Evolutionary conservation across 2,113 vertebrate species (phyloP).

Genomic region (Psittacula cyanocephala): DNA sequence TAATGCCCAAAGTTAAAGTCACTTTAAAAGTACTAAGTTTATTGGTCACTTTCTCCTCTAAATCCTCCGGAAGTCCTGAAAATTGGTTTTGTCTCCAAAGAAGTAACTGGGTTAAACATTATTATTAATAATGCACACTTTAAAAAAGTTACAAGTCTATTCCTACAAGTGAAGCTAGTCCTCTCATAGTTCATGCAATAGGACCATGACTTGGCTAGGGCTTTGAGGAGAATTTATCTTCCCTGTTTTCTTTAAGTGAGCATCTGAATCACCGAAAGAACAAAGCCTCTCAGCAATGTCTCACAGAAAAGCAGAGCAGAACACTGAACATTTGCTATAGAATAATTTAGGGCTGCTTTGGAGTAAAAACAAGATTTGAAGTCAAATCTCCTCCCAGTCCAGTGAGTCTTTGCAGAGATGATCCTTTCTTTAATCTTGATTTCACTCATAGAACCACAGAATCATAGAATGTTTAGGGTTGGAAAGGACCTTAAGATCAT

Average conservation of each 20-base stretch:
- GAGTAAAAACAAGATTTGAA: background rate
- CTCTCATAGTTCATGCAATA: background rate
- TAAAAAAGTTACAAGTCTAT: background rate
- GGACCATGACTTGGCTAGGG: background rate
- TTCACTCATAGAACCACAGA: background rate
- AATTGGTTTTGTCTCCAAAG: background rate
- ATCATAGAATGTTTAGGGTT: background rate
- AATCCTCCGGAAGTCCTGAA: background rate
- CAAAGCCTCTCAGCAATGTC: background rate
- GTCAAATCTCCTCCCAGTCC: background rate
- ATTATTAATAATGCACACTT: background rate
- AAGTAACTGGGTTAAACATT: background rate
- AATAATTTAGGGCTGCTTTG: background rate
- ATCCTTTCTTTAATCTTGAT: fast-evolving
- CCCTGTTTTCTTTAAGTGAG: background rate
- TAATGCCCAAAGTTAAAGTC: background rate
- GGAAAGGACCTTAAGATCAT: background rate
- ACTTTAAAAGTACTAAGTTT: fast-evolving
- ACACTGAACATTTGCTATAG: background rate
- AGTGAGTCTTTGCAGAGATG: background rate
- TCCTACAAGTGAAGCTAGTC: background rate
- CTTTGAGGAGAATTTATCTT: background rate
- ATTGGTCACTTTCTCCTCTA: background rate
- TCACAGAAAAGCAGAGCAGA: background rate
- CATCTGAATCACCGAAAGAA: background rate